Evolutionary conservation across 2,888 invertebrate genomes (phyloP).

Genomic region (Julus scanicus): DNA sequence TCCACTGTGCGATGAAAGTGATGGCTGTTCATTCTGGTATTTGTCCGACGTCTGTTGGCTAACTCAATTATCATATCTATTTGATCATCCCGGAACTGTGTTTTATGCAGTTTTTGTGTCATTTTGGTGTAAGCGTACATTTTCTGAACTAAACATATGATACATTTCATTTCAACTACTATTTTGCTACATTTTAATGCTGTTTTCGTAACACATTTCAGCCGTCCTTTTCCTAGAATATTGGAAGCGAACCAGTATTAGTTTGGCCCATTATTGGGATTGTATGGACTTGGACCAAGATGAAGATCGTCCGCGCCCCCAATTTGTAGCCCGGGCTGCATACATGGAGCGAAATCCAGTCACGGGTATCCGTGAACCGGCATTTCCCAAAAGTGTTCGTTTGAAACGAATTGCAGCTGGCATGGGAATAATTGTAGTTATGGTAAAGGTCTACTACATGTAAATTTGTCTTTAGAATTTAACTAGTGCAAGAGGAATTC

Average conservation of each 20-base stretch:
- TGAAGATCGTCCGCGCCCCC: slow-evolving; percentile 70
- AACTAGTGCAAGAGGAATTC: neutral
- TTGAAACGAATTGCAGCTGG: slow-evolving; percentile 70
- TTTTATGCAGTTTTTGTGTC: slow-evolving; percentile 71
- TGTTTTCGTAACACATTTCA: slow-evolving; percentile 61
- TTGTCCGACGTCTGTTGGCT: slow-evolving; percentile 70
- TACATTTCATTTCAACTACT: neutral
- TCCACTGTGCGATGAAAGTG: slow-evolving; percentile 70
- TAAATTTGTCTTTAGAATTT: neutral
- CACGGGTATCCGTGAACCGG: slow-evolving; percentile 70
- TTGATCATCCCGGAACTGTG: slow-evolving; percentile 72
- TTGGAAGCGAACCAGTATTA: slow-evolving; percentile 71
- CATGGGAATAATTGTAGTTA: slow-evolving; percentile 69
- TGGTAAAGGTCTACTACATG: slow-evolving; percentile 65
- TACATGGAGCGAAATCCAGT: slow-evolving; percentile 70
- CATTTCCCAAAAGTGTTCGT: slow-evolving; percentile 68
- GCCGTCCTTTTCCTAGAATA: slow-evolving; percentile 72
- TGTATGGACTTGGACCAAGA: slow-evolving; percentile 71
- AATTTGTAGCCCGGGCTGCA: slow-evolving; percentile 70
- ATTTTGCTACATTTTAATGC: neutral
- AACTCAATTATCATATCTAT: slow-evolving; percentile 69
- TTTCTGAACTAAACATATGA: neutral
- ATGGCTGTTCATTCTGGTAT: slow-evolving; percentile 71
- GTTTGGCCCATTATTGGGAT: slow-evolving; percentile 72
- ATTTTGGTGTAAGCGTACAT: slow-evolving; percentile 69